Evolutionary conservation across 2,113 vertebrate species (phyloP), one percentile per base, ranked within the genome.

Genomic region (Leucopsar rothschildi): DNA sequence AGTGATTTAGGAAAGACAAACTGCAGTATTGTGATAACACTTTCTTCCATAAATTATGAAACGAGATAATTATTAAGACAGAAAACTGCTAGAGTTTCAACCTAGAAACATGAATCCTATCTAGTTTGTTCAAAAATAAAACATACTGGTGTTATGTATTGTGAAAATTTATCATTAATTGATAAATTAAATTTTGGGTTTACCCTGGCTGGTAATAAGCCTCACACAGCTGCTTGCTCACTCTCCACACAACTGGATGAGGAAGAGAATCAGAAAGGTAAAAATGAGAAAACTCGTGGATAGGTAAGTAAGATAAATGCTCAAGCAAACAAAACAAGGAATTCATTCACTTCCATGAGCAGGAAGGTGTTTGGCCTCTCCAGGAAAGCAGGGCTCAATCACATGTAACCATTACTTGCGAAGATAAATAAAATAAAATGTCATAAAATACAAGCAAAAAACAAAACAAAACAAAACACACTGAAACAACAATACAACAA

Each of bases 391-490:
- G 33, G 39, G 13, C 2, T 69, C 33, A 15, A 19, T 37, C 44
- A 59, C 3, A 10, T 0, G 0, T 40, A 28, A 21, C 1, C 0
- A 1, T 60, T 66, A 44, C 20, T 61, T 5, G 5, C 15, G 14
- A 79, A 60, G 33, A 60, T 4, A 61, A 66, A 37, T 37, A 37
- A 37, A 37, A 37, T 37, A 37, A 37, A 37, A 60, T 39, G 21
- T 5, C 10, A 23, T 22, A 44, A 44, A 40, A 42, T 13, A 50
- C 15, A 47, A 45, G 2, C 6, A 31, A 53, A 42, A 24, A 35
- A 23, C 25, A 33, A 13, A 28, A 17, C 11, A 20, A 61, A 40
- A 20, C 40, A 49, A 27, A 15, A 61, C 16, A 10, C 29, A 5
- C 6, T 49, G 24, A 49, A 49, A 24, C 47, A 13, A 49, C 23